These are phyloP conservation scores for Carassius gibelio DNA, from an alignment of 2,113 vertebrate species.

Conservation along the genomic window DNA sequence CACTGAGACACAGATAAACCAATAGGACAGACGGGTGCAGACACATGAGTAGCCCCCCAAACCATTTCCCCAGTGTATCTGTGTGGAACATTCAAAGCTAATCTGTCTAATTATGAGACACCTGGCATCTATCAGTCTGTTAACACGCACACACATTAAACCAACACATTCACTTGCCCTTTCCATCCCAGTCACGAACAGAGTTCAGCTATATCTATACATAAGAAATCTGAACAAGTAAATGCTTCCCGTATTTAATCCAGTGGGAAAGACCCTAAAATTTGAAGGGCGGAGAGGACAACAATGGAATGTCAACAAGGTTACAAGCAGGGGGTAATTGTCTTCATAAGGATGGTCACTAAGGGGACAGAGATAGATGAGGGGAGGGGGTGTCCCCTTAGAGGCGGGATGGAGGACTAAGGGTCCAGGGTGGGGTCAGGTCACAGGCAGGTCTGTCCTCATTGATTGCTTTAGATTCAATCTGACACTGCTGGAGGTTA, in stretches of 20 bases:
- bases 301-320: conserved; percentile 63
- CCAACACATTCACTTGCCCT: conserved; percentile 18
- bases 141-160: conserved; percentile 40
- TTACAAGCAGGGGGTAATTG: conserved; percentile 69
- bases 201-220: background rate
- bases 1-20: conserved; percentile 16
- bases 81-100: conserved; percentile 64
- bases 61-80: background rate
- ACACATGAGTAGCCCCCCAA: background rate
- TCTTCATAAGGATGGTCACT: conserved; percentile 65
- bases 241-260: conserved; percentile 42
- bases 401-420: conserved; percentile 7
- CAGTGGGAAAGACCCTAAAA: conserved; percentile 40
- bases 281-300: conserved; percentile 35
- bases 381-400: conserved; percentile 1
- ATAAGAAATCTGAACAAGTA: background rate
- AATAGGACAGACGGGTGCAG: background rate
- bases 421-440: conserved; percentile 50
- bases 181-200: background rate
- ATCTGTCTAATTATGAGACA: conserved; percentile 68
- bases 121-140: conserved; percentile 65
- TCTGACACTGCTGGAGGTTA: conserved; percentile 27
- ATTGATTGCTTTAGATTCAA: conserved; percentile 17
- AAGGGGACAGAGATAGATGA: conserved; percentile 61
- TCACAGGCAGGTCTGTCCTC: conserved; percentile 37